Evolutionary conservation across 2,888 invertebrate genomes (phyloP).

Genomic region (Eilema griseolum): DNA sequence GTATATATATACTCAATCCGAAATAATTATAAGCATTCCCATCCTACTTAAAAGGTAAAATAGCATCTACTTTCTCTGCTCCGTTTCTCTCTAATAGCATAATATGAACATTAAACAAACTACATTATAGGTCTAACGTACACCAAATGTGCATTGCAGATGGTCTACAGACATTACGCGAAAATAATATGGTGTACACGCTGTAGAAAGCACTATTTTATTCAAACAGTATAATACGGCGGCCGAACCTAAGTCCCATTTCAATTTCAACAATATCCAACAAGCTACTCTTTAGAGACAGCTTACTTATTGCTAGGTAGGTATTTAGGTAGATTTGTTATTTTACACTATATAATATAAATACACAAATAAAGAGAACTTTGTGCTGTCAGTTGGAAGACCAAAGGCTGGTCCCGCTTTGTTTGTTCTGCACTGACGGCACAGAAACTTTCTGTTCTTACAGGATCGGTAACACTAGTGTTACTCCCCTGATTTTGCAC

Average conservation of each 20-base stretch:
- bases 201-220: constrained; percentile 8
- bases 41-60: too few relatives aligned
- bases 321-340: background rate
- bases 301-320: constrained; percentile 44
- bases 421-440: too few relatives aligned
- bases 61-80: too few relatives aligned
- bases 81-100: background rate
- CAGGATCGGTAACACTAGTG: too few relatives aligned
- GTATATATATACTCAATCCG: too few relatives aligned
- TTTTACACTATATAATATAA: too few relatives aligned
- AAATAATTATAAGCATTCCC: too few relatives aligned
- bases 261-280: constrained; percentile 55
- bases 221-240: constrained; percentile 29
- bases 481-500: too few relatives aligned
- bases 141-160: background rate
- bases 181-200: background rate
- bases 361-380: too few relatives aligned
- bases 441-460: too few relatives aligned
- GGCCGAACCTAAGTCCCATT: constrained; percentile 53
- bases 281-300: constrained; percentile 40
- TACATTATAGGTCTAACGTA: background rate
- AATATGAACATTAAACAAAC: background rate
- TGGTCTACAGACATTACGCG: background rate
- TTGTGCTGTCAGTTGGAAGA: too few relatives aligned
- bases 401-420: too few relatives aligned